Base-by-base conservation (phyloP, 2,888 invertebrate genomes). In the Horisme vitalbata region DNA sequence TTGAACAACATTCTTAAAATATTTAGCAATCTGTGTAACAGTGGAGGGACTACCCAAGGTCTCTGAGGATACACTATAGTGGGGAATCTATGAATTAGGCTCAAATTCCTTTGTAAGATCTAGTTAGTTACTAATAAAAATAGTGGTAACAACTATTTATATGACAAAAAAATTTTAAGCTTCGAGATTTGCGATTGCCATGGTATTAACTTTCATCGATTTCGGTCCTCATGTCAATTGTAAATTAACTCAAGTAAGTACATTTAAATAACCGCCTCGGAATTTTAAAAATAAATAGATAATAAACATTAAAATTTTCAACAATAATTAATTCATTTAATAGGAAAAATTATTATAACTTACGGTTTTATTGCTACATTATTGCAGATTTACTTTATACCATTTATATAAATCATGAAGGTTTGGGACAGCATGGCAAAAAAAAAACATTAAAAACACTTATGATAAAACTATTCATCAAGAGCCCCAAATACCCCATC, bases 1-100 rank as follows among this genome's bases (percentile, higher is more conserved):
- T 76, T 70, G 68, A 79, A 79, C 73, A 78, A 80, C 76, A 73
- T 65, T 68, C 71, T 75, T 74, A 70, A 68, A 65, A 68, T 58
- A 68, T 67, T 66, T 63, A 65, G 63, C 63, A 61, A 64, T 38
- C 31, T 53, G 53, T 39, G 31, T 43, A 54, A 64, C 65, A 59
- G 59, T 62, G 63, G 61, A 61, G 49, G 54, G 57, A 59, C 51
- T 49, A 57, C 50, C 15, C 27, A 46, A 44, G 55, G 43, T 47
- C 36, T 47, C 41, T 28, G 28, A 15, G 4, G 6, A 15, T 38
- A 23, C 35, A 43, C 45, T 37, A 41, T 24, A 37, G 31, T 38
- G 30, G 35, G 45, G 31, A 18, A 35, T 27, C 4, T 36, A 36
- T 31, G 5, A 11, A 28, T 30, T 9, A 13, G 21, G 21, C 23